These are phyloP conservation scores for Pomatostomus ruficeps DNA, from an alignment of 2,113 vertebrate genomes.

Conservation along the genomic window DNA sequence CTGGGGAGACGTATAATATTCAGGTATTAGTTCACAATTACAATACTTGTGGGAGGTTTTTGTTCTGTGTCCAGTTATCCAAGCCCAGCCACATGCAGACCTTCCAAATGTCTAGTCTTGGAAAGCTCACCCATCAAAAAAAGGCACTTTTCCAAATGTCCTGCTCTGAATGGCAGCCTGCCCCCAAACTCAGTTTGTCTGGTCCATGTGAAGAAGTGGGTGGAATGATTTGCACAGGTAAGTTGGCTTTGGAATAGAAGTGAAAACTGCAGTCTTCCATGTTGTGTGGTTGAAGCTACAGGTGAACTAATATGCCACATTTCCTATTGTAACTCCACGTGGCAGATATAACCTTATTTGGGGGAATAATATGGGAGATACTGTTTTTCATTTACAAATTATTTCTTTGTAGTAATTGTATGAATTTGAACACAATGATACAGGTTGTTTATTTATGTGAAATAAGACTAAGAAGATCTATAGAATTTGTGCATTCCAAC, in stretches of 20 bases:
- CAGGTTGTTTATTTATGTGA: neutral
- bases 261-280: neutral
- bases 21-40: neutral
- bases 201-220: neutral
- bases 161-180: neutral
- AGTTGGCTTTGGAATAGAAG: neutral
- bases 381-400: neutral
- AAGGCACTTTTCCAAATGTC: neutral
- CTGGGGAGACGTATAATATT: neutral
- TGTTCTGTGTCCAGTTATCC: neutral
- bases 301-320: neutral
- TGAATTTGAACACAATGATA: neutral
- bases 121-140: neutral
- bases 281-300: neutral
- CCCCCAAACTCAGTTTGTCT: neutral
- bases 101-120: neutral
- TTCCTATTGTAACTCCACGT: neutral
- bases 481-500: neutral
- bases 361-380: neutral
- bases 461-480: neutral
- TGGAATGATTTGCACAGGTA: neutral
- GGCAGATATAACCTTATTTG: neutral
- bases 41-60: neutral
- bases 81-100: neutral
- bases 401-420: neutral